phyloP scores from a whole-genome alignment of 2,113 vertebrate species.

The Ammodytes dubius region DNA sequence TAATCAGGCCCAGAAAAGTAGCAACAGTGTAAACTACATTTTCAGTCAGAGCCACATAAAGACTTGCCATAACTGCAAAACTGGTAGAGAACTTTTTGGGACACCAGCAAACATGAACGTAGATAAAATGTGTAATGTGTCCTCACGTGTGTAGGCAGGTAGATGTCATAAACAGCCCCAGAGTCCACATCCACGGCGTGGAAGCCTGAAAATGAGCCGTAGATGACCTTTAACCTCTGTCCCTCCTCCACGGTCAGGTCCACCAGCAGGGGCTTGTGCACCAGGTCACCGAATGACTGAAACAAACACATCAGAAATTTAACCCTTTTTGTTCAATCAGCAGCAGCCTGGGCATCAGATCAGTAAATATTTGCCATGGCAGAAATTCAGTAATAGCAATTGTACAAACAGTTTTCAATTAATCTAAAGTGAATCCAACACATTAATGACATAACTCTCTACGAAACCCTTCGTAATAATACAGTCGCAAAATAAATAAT shows the following conservation, averaged over 20 bases:
- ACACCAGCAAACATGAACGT: background rate
- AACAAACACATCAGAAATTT: conserved; percentile 5
- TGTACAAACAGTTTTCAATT: background rate
- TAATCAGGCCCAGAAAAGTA: background rate
- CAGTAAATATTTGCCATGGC: conserved; percentile 9
- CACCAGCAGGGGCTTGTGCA: conserved; percentile 96
- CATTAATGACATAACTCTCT: background rate
- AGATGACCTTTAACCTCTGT: conserved; percentile 98
- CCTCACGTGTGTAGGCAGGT: conserved; percentile 98
- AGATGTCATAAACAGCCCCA: conserved; percentile 98
- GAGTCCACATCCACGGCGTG: conserved; percentile 98
- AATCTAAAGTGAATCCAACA: background rate
- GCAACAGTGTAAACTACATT: background rate
- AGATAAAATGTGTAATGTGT: background rate
- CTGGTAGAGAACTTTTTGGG: background rate
- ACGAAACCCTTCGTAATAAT: background rate
- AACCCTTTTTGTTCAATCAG: background rate
- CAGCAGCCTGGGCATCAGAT: background rate
- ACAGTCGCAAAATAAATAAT: background rate
- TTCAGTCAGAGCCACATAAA: background rate
- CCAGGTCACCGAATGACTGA: conserved; percentile 95
- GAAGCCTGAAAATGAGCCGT: conserved; percentile 95
- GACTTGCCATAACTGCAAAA: background rate
- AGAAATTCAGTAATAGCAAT: background rate
- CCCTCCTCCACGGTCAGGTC: conserved; percentile 98